Base-by-base conservation (phyloP, 2,797 vertebrate genomes). In the Brachyalestes nurse region DNA sequence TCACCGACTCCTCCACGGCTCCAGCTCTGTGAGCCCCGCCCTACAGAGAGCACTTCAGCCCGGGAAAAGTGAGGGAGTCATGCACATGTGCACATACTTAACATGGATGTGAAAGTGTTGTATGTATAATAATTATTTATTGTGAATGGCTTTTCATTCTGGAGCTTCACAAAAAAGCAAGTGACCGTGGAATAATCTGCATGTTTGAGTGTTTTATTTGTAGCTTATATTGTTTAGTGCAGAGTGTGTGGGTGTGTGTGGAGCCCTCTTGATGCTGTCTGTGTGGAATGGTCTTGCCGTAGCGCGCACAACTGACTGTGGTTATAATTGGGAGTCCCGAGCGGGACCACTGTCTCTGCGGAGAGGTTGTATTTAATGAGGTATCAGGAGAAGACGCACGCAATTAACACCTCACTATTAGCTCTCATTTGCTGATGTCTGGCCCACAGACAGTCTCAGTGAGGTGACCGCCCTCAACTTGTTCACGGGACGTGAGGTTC, bases 401-500 rank as follows among this genome's bases (percentile, higher is more conserved):
- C 69, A 28, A 79, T 77, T 85, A 72, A 57, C 83, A 76, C 70
- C 79, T 75, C 23, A 61, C 61, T 58, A 25, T 67, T n/a, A 45
- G 45, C 16, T 49, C 25, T 49, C 5, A 1, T 62, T 69, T 83
- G 28, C 19, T 86, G 81, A 83, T 47, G 91, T 92, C 84, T 86
- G 71, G 80, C 88, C 75, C 76, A 21, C 93, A 99, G 98, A 99
- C 85, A 95, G 93, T 6, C 92, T 96, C 4, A 96, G 96, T 2
- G 93, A 95, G 1, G 95, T 98, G 89, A 96, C 84, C 0, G 97
- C 96, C 77, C 87, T 91, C 81, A 97, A 96, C 90, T 75, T 96
- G 88, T 93, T 99, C 88, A 99, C 96, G 0, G 86, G 88, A 78
- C 95, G 87, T 16, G 96, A 98, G 86, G 88, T 98, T 82, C 97